phyloP scores from a whole-genome alignment of 2,888 invertebrate genomes.

The Rhogogaster chlorosoma region DNA sequence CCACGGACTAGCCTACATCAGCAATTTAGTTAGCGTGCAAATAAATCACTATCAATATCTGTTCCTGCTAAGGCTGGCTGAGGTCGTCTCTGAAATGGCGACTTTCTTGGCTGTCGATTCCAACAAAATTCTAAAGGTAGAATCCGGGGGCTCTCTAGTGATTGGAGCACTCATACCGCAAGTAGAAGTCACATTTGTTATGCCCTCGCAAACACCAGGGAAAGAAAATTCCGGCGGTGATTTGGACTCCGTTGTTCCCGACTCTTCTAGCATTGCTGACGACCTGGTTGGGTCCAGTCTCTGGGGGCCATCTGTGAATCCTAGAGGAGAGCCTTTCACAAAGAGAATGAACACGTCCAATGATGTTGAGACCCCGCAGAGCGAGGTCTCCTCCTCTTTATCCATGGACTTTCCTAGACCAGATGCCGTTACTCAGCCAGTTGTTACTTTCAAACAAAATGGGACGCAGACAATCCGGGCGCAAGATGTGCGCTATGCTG shows the following conservation, averaged over 20 bases:
- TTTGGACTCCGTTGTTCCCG: conserved; percentile 91
- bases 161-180: conserved; percentile 91
- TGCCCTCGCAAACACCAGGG: conserved; percentile 90
- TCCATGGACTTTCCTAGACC: conserved; percentile 73
- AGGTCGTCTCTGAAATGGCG: conserved; percentile 89
- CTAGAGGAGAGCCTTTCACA: conserved; percentile 68
- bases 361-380: conserved; percentile 73
- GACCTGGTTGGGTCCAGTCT: conserved; percentile 77
- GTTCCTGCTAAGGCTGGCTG: conserved; percentile 91
- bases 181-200: conserved; percentile 92
- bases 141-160: conserved; percentile 81
- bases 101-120: conserved; percentile 90
- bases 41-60: conserved; percentile 96
- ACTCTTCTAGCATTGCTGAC: conserved; percentile 92
- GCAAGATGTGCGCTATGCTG: conserved; percentile 52
- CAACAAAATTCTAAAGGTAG: conserved; percentile 83
- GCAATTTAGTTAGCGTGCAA: conserved; percentile 92
- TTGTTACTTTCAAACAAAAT: conserved; percentile 74
- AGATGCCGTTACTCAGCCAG: conserved; percentile 62
- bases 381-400: conserved; percentile 75
- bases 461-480: conserved; percentile 64
- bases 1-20: conserved; percentile 90
- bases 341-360: conserved; percentile 73
- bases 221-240: conserved; percentile 93
- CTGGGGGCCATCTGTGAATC: conserved; percentile 64